A percentile compares a stretch with the other conserved stretches of the same genome.
These are phyloP conservation scores for Nothobranchius furzeri DNA, from an alignment of 2,113 vertebrate species.

Conservation along the genomic window DNA sequence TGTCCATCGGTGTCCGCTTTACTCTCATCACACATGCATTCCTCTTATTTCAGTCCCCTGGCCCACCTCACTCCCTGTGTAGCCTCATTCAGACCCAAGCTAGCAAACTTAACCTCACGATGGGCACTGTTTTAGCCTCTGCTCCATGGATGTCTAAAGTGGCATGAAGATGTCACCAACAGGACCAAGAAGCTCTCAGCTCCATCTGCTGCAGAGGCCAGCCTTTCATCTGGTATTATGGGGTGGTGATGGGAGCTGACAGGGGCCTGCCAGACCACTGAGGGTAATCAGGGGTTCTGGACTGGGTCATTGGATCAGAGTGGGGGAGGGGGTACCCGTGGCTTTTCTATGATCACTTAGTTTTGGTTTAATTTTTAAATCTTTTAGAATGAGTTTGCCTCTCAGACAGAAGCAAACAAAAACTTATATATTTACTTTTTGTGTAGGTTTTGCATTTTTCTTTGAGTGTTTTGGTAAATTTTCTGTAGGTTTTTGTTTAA, in stretches of 20 bases:
- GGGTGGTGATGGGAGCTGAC: slow-evolving; percentile 68
- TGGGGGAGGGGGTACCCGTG: neutral
- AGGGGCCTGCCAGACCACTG: slow-evolving; percentile 60
- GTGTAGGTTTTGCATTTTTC: too few species aligned
- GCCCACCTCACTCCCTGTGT: slow-evolving; percentile 33
- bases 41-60: slow-evolving; percentile 14
- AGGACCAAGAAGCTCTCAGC: slow-evolving; percentile 59
- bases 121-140: slow-evolving; percentile 9
- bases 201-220: slow-evolving; percentile 61
- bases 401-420: neutral
- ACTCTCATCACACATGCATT: slow-evolving; percentile 29
- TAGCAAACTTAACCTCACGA: slow-evolving; percentile 4
- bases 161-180: slow-evolving; percentile 58
- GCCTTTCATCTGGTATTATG: slow-evolving; percentile 71
- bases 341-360: neutral
- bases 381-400: neutral
- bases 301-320: neutral
- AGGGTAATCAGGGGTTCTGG: slow-evolving; percentile 40
- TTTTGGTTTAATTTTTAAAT: neutral
- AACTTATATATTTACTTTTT: too few species aligned
- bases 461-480: too few species aligned
- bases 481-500: neutral
- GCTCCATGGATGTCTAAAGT: slow-evolving; percentile 50
- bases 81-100: slow-evolving; percentile 10
- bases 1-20: slow-evolving; percentile 38